Evolutionary conservation across 2,113 vertebrate genomes (phyloP).

Genomic region (Pao palembangensis): DNA sequence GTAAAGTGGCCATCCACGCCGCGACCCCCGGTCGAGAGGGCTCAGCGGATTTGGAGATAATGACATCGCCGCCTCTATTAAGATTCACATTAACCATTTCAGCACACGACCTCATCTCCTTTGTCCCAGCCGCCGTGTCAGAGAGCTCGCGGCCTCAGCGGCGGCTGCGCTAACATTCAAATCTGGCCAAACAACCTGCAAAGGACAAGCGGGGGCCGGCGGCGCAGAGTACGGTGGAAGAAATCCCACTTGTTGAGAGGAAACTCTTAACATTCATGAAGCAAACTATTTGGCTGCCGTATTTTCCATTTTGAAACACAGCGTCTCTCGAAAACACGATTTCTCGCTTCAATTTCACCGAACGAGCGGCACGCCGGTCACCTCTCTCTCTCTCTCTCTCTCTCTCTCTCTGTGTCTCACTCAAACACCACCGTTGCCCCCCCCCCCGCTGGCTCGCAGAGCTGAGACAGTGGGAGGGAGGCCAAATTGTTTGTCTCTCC

Average conservation of each 20-base stretch:
- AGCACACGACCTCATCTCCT: slow-evolving; percentile 54
- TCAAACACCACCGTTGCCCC: slow-evolving; percentile 28
- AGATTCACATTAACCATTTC: slow-evolving; percentile 71
- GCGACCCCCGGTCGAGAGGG: slow-evolving; percentile 59
- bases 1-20: slow-evolving; percentile 61
- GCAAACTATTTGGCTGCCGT: slow-evolving; percentile 39
- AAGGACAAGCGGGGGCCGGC: slow-evolving; percentile 1
- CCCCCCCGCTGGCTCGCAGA: slow-evolving; percentile 59
- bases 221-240: slow-evolving; percentile 42
- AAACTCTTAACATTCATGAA: slow-evolving; percentile 50
- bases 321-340: slow-evolving; percentile 13
- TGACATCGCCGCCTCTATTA: slow-evolving; percentile 64
- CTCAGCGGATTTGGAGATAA: slow-evolving; percentile 70
- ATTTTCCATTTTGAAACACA: slow-evolving; percentile 22
- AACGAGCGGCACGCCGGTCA: neutral
- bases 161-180: slow-evolving; percentile 25
- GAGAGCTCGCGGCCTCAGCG: slow-evolving; percentile 23
- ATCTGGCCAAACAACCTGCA: slow-evolving; percentile 40
- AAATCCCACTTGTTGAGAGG: slow-evolving; percentile 43
- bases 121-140: slow-evolving; percentile 59
- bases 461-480: slow-evolving; percentile 69
- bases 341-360: slow-evolving; percentile 13
- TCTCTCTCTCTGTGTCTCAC: slow-evolving; percentile 16
- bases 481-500: slow-evolving; percentile 72
- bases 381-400: slow-evolving; percentile 8